phyloP scores from a whole-genome alignment of 2,888 invertebrate genomes.

The Philaethria dido region DNA sequence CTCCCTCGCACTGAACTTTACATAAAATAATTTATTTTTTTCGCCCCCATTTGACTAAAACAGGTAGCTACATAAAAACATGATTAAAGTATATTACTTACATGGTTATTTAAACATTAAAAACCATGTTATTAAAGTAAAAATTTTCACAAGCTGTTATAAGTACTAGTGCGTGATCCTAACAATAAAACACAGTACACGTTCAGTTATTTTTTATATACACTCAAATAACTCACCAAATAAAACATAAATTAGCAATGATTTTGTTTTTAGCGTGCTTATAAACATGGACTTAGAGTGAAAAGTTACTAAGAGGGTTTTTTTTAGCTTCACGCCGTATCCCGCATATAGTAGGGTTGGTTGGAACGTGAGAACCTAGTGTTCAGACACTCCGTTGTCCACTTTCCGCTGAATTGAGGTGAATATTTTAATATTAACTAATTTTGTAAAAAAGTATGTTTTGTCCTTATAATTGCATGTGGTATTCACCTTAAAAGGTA shows the following conservation, averaged over 20 bases:
- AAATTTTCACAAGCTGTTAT: constrained; percentile 6
- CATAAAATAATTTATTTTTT: not conserved
- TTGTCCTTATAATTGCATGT: no score
- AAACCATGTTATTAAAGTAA: constrained; percentile 3
- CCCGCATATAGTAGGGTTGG: no score
- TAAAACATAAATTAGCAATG: constrained; percentile 38
- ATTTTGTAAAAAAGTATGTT: no score
- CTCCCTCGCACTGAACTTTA: not conserved
- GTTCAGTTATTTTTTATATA: constrained; percentile 32
- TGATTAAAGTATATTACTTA: no score
- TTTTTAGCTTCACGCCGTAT: no score
- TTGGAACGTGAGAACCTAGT: no score
- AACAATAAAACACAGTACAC: constrained; percentile 41
- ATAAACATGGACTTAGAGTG: not conserved
- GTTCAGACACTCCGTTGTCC: no score
- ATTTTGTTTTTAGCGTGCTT: constrained; percentile 29
- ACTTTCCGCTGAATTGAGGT: no score
- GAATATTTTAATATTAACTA: no score
- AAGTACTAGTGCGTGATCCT: constrained; percentile 39
- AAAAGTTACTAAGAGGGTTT: not conserved
- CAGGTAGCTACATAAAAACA: no score
- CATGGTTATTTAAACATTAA: constrained; percentile 5
- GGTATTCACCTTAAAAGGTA: no score
- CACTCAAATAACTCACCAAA: constrained; percentile 38
- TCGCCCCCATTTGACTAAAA: no score